Percentiles rank a stretch among this genome's conserved stretches.
phyloP scores from a whole-genome alignment of 2,113 vertebrate genomes.

The Pelecanus crispus region DNA sequence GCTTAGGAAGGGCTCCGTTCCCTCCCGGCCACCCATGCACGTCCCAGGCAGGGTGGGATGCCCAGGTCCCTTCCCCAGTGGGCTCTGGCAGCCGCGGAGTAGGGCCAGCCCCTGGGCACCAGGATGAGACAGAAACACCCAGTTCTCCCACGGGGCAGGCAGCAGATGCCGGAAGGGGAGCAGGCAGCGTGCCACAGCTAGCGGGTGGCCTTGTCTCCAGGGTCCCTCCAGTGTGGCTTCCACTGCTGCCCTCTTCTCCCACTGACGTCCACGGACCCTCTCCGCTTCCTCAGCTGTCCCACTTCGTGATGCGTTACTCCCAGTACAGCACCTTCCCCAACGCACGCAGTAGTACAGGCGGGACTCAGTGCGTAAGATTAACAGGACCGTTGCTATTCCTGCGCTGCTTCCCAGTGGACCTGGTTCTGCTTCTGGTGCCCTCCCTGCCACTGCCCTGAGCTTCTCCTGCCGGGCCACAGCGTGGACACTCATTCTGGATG shows the following conservation, averaged over 20 bases:
- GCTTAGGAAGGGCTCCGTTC: background rate
- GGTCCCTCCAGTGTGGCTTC: accelerated
- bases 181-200: accelerated
- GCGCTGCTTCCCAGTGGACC: accelerated
- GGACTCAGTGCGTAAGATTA: background rate
- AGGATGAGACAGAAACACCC: background rate
- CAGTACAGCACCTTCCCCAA: background rate
- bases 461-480: background rate
- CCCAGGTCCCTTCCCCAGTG: background rate
- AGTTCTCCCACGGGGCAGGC: background rate
- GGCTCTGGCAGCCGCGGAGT: background rate
- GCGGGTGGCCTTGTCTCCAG: background rate
- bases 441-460: background rate
- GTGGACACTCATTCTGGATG: background rate
- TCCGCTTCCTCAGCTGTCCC: background rate
- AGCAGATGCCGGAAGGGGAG: background rate
- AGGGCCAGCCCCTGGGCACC: background rate
- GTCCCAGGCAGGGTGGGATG: background rate
- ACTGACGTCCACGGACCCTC: accelerated
- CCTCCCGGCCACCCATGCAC: background rate
- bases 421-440: background rate
- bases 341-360: background rate
- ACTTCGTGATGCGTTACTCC: background rate
- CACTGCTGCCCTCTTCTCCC: background rate
- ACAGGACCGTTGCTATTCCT: background rate